Evolutionary conservation across 1,140 invertebrate species (phyloP), one percentile per base, ranked within the genome.

Genomic region (Aphaenogaster rudis): DNA sequence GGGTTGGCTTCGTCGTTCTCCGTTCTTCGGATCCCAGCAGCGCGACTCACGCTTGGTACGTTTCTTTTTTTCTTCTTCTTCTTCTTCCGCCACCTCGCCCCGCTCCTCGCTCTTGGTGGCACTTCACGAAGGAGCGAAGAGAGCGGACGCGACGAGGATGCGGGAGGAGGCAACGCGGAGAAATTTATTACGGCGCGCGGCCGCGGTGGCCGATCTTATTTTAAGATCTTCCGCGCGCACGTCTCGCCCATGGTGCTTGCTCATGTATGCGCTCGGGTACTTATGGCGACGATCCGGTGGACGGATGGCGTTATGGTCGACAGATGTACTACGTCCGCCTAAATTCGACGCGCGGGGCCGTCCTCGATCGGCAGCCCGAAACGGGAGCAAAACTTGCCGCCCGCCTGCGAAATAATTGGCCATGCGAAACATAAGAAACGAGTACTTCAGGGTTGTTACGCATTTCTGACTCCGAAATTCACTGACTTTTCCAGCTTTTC

Each of bases 181-280:
- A 91, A 84, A 91, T 91, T 91, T 92, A 91, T 91, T 91, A 91
- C 90, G 88, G 92, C 93, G 93, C 93, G 93, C 88, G 90, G 87
- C 45, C 82, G 92, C 93, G 93, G 92, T 93, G 92, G 94, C 92
- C 93, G 92, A 92, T 93, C 93, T 94, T 94, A 94, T 94, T 94
- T 94, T 94, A 91, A 93, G 93, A 91, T 90, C 64, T 36, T 61
- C 59, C 87, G 72, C 82, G 74, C 89, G 67, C 84, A 48, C 82
- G 78, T 87, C 80, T 66, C 77, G 36, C 66, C 52, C 39, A 50
- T 42, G 71, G 61, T 76, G 64, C 74, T 17, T n/a, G 81, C 45
- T 39, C 74, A 11, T 66, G 72, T 77, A 77, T 52, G 45, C 72
- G 76, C 81, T 61, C 64, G 45, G 67, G 85, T 91, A 91, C 86